These are phyloP conservation scores for Vulpes ferrilata DNA, from an alignment of 2,113 vertebrate species.

Conservation along the genomic window DNA sequence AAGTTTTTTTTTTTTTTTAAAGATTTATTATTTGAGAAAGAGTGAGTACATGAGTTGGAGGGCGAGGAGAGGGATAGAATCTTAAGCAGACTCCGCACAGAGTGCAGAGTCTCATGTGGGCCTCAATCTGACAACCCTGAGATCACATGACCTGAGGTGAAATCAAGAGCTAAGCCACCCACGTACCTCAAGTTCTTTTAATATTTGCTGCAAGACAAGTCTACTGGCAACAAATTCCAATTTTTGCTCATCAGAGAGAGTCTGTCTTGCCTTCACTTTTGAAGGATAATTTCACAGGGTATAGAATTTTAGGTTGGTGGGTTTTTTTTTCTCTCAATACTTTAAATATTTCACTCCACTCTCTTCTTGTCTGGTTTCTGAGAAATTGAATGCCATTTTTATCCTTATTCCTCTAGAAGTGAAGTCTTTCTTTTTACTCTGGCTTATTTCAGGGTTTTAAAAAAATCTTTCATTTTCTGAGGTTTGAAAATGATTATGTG, in stretches of 20 bases:
- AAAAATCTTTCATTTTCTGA: not conserved
- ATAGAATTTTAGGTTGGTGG: not conserved
- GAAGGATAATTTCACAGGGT: not conserved
- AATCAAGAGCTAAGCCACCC: not conserved
- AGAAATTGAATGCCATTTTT: not conserved
- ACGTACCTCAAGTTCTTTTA: not conserved
- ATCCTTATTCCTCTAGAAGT: not conserved
- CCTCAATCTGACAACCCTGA: not conserved
- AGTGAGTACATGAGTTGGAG: not conserved
- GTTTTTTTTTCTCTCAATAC: not conserved
- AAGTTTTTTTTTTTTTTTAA: not conserved
- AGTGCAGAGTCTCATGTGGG: not conserved
- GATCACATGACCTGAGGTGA: not conserved
- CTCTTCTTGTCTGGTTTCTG: not conserved
- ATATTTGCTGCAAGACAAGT: not conserved
- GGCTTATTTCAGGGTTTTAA: not conserved
- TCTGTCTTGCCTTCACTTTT: not conserved
- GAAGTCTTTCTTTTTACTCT: not conserved
- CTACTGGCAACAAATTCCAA: not conserved
- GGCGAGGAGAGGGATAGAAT: not conserved
- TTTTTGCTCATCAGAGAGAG: not conserved
- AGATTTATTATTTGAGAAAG: not conserved
- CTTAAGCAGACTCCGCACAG: not conserved
- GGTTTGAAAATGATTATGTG: not conserved
- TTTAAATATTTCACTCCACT: not conserved